Evolutionary conservation across 2,113 vertebrate genomes (phyloP).

Genomic region (Bubalus kerabau): DNA sequence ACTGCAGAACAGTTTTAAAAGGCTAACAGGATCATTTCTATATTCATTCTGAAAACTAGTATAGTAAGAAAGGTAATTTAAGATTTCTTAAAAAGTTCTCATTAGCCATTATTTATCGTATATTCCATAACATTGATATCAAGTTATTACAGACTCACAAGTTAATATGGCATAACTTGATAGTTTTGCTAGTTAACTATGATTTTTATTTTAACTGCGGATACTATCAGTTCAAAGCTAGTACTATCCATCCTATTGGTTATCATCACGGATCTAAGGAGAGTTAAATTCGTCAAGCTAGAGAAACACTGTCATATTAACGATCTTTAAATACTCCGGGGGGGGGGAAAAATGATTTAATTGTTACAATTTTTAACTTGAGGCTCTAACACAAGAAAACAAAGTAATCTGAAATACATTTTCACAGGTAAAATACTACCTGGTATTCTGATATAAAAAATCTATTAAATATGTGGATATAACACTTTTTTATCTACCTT

Average conservation of each 20-base stretch:
- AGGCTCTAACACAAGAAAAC: constrained; percentile 18
- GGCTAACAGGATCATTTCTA: constrained; percentile 48
- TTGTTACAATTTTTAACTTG: neutral
- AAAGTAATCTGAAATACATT: constrained; percentile 21
- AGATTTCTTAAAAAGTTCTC: neutral
- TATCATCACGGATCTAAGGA: neutral
- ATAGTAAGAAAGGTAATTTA: constrained; percentile 33
- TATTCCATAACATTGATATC: neutral
- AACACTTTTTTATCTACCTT: neutral
- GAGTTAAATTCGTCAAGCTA: constrained; percentile 20
- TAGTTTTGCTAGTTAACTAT: neutral
- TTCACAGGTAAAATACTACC: constrained; percentile 1
- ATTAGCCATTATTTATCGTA: neutral
- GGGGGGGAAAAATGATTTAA: neutral
- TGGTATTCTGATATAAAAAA: constrained; percentile 16
- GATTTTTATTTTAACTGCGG: neutral
- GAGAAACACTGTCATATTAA: constrained; percentile 10
- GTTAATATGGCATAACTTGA: neutral
- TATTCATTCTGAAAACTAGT: constrained; percentile 49
- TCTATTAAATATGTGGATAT: neutral
- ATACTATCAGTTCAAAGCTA: neutral
- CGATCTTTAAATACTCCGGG: constrained; percentile 14
- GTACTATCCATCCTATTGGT: neutral
- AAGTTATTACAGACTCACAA: neutral
- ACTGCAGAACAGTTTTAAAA: constrained; percentile 59